Conservation (phyloP, 2,888 invertebrate genomes). For the Resseliella maxima region DNA sequence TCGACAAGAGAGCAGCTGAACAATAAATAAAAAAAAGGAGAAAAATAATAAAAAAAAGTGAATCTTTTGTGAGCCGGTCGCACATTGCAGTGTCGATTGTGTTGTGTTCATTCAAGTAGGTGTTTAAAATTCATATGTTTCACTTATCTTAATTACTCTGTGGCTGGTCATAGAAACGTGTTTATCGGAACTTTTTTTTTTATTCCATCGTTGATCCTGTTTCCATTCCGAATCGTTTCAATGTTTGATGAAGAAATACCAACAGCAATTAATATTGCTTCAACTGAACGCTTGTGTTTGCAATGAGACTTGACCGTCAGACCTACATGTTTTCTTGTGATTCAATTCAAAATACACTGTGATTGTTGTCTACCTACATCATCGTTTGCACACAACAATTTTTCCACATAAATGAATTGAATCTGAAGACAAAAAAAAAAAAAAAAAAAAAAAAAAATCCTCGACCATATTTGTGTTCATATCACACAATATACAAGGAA, state of each 20-base stretch:
- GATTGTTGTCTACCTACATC: constrained; percentile 43
- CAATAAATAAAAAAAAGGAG: background rate
- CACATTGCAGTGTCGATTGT: background rate
- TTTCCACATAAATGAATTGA: background rate
- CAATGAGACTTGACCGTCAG: constrained; percentile 17
- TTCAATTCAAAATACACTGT: background rate
- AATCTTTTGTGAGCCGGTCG: background rate
- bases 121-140: constrained; percentile 54
- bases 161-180: constrained; percentile 54
- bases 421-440: too few species aligned
- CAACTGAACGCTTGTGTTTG: background rate
- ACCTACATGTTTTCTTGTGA: background rate
- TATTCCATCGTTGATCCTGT: background rate
- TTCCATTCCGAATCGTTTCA: background rate
- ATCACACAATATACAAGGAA: constrained; percentile 19
- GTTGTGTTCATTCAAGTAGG: constrained; percentile 51
- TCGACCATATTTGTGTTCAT: background rate
- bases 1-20: background rate
- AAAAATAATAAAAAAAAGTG: constrained; percentile 1
- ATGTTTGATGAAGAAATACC: background rate
- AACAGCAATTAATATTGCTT: constrained; percentile 47
- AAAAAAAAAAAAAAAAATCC: too few species aligned
- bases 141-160: constrained; percentile 54
- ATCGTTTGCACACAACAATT: constrained; percentile 7
- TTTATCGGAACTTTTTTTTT: background rate